Conservation (phyloP, 2,888 invertebrate species). For the Lissocephala sabroskyi region DNA sequence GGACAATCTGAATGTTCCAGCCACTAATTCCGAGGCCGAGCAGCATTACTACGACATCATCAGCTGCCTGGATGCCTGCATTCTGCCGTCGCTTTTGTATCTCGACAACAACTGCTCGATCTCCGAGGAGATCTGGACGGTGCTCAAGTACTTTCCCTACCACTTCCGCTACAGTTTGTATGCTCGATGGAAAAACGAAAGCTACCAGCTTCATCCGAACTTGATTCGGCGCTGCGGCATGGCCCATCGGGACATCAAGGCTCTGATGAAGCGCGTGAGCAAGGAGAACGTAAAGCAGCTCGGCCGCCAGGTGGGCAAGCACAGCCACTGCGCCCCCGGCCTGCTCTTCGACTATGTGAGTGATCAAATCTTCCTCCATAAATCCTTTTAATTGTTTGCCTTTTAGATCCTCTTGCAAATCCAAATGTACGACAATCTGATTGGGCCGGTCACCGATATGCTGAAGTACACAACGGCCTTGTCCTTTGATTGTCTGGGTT, state of each 20-base stretch:
- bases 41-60: slow-evolving; percentile 87
- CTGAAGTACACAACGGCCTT: slow-evolving; percentile 95
- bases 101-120: slow-evolving; percentile 96
- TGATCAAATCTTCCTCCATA: too few relatives aligned
- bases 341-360: slow-evolving; percentile 95
- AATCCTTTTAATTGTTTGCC: slow-evolving; percentile 22
- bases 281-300: slow-evolving; percentile 99
- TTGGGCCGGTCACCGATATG: slow-evolving; percentile 97
- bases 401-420: slow-evolving; percentile 82
- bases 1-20: slow-evolving; percentile 68
- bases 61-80: slow-evolving; percentile 87
- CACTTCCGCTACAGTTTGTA: slow-evolving; percentile 89
- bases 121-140: slow-evolving; percentile 95
- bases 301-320: slow-evolving; percentile 95
- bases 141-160: slow-evolving; percentile 89
- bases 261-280: slow-evolving; percentile 96
- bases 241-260: slow-evolving; percentile 92
- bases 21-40: slow-evolving; percentile 70
- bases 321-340: slow-evolving; percentile 96
- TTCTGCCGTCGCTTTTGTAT: slow-evolving; percentile 92
- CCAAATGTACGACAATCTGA: slow-evolving; percentile 94
- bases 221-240: slow-evolving; percentile 89
- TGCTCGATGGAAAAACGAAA: slow-evolving; percentile 96
- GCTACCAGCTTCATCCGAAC: slow-evolving; percentile 85
- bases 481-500: slow-evolving; percentile 96